Conservation (phyloP, 2,888 invertebrate species). For the Tinea pellionella region DNA sequence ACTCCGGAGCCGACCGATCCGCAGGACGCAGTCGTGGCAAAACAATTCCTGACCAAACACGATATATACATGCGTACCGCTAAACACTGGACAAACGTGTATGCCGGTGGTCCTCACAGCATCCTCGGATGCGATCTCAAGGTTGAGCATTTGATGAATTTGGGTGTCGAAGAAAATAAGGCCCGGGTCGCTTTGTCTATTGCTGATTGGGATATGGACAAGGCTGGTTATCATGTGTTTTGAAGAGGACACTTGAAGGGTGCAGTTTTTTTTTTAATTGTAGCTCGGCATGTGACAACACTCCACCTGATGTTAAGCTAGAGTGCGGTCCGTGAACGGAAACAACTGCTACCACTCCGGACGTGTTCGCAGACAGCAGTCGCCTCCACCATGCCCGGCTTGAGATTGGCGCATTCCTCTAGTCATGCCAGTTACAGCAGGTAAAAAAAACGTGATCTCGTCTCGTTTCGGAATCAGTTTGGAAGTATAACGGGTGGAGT, state of each 20-base stretch:
- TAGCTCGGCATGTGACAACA: too few relatives aligned
- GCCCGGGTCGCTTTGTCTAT: constrained; percentile 91
- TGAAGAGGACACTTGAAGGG: too few relatives aligned
- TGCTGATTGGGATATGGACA: constrained; percentile 92
- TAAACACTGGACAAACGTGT: constrained; percentile 94
- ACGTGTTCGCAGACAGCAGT: too few relatives aligned
- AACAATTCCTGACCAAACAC: constrained; percentile 92
- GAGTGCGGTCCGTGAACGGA: too few relatives aligned
- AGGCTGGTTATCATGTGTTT: constrained; percentile 82
- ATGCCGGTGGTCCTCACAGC: constrained; percentile 81
- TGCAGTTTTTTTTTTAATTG: neutral
- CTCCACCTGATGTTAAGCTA: too few relatives aligned
- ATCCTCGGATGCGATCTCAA: constrained; percentile 84
- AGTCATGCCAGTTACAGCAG: too few relatives aligned
- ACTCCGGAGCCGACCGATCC: constrained; percentile 95
- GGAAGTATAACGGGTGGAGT: too few relatives aligned
- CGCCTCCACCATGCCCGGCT: too few relatives aligned
- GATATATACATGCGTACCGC: constrained; percentile 92
- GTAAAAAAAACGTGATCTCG: too few relatives aligned
- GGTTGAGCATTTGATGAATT: constrained; percentile 88
- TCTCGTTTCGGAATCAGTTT: too few relatives aligned
- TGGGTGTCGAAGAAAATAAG: constrained; percentile 93
- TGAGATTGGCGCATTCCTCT: too few relatives aligned
- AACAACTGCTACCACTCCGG: too few relatives aligned
- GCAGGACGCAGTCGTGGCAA: constrained; percentile 95